phyloP scores from a whole-genome alignment of 2,888 invertebrate genomes.

The Emmelina monodactyla region DNA sequence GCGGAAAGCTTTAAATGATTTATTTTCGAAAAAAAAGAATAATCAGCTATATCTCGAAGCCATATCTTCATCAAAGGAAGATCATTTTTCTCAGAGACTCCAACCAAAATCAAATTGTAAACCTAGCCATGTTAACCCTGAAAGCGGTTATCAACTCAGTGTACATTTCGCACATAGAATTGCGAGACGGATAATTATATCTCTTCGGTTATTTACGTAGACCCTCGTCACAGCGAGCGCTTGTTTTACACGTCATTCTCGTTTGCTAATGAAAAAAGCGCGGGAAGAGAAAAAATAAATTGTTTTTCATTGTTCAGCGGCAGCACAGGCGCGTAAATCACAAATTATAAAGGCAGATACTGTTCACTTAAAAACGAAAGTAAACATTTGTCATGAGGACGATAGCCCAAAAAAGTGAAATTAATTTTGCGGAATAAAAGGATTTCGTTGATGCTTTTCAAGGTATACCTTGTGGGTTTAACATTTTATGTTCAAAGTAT shows the following conservation, averaged over 20 bases:
- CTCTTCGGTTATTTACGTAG: conserved; percentile 47
- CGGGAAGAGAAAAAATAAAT: conserved; percentile 49
- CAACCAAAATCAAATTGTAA: no score
- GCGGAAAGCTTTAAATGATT: no score
- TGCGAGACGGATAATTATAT: conserved; percentile 43
- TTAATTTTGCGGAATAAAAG: conserved; percentile 8
- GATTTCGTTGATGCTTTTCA: no score
- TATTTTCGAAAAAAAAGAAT: no score
- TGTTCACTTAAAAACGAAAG: conserved; percentile 32
- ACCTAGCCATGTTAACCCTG: no score
- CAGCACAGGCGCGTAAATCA: conserved; percentile 46
- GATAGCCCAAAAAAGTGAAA: conserved; percentile 21
- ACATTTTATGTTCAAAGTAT: no score
- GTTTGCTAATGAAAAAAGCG: conserved; percentile 61
- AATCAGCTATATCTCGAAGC: no score
- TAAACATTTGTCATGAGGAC: conserved; percentile 32
- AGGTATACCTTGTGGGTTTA: no score
- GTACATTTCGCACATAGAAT: conserved; percentile 9
- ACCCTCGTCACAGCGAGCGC: conserved; percentile 50
- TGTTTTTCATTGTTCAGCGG: conserved; percentile 53
- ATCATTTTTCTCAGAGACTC: no score
- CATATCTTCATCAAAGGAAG: no score
- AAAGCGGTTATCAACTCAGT: not conserved
- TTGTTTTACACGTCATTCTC: conserved; percentile 61
- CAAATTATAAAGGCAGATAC: conserved; percentile 48